phyloP scores from a whole-genome alignment of 2,797 vertebrate genomes.

The Anas bernieri region DNA sequence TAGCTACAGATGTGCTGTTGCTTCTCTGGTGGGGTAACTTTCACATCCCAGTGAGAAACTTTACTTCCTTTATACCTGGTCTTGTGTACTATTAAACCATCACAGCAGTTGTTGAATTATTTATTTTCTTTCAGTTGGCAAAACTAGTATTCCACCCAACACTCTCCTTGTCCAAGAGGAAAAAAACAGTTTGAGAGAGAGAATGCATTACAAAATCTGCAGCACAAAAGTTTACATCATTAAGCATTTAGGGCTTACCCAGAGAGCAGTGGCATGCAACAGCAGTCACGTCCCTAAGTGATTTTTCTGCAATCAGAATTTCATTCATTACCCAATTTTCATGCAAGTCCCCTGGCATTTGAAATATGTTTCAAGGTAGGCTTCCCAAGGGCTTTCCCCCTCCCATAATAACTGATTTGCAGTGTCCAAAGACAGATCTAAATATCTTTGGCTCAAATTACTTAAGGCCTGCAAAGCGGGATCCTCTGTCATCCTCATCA shows the following conservation, averaged over 20 bases:
- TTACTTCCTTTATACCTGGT: constrained; percentile 34
- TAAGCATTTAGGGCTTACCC: constrained; percentile 67
- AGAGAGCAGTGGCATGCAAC: constrained; percentile 36
- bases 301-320: constrained; percentile 84
- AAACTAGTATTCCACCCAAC: background rate
- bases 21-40: background rate
- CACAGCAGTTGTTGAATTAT: constrained; percentile 61
- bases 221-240: constrained; percentile 17
- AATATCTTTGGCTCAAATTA: constrained; percentile 84
- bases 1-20: background rate
- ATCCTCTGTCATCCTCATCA: constrained; percentile 84
- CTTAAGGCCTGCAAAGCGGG: constrained; percentile 76
- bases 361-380: constrained; percentile 83
- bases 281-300: constrained; percentile 73
- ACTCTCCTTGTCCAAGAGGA: background rate
- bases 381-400: constrained; percentile 76
- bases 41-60: constrained; percentile 16
- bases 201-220: constrained; percentile 35
- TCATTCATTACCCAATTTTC: constrained; percentile 86
- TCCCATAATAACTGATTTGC: constrained; percentile 79
- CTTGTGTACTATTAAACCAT: constrained; percentile 44
- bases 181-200: constrained; percentile 28
- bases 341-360: constrained; percentile 78
- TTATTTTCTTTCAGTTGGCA: background rate
- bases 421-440: constrained; percentile 82